These are phyloP conservation scores for Nebria brevicollis DNA, from an alignment of 2,888 invertebrate genomes.

Conservation along the genomic window DNA sequence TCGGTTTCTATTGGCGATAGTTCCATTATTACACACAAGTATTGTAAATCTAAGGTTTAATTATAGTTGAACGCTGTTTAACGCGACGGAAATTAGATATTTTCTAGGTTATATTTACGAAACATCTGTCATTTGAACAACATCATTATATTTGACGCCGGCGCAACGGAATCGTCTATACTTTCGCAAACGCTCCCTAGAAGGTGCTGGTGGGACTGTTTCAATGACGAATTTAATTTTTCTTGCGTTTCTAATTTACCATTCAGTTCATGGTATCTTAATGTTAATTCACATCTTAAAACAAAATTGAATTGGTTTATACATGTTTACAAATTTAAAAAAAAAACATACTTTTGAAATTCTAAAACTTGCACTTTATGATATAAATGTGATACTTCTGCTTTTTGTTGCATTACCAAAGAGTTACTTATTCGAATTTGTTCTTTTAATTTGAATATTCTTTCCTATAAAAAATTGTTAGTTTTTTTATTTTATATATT, in stretches of 20 bases:
- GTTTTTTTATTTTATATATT: no score
- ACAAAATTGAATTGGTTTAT: not conserved
- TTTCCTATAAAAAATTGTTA: constrained; percentile 15
- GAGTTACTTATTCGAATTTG: constrained; percentile 45
- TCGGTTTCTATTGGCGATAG: constrained; percentile 52
- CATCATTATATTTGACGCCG: constrained; percentile 18
- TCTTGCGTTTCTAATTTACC: constrained; percentile 55
- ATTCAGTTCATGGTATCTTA: constrained; percentile 56
- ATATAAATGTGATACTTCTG: constrained; percentile 52
- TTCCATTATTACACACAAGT: not conserved
- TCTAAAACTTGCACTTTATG: constrained; percentile 54
- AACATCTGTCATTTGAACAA: constrained; percentile 25
- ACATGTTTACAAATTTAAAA: constrained; percentile 9
- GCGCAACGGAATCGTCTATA: constrained; percentile 11
- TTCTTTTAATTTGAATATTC: constrained; percentile 14
- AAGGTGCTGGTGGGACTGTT: constrained; percentile 52
- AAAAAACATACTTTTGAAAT: constrained; percentile 55
- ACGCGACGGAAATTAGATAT: not conserved
- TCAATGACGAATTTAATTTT: constrained; percentile 53
- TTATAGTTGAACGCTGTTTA: not conserved
- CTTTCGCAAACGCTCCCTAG: constrained; percentile 52
- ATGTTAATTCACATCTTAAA: constrained; percentile 55
- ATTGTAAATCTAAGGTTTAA: no score
- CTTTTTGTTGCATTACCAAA: constrained; percentile 51
- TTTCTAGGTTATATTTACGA: constrained; percentile 7